phyloP scores from a whole-genome alignment of 92 coral and sea anemone genomes.

The Zoanthus sansibaricus region DNA sequence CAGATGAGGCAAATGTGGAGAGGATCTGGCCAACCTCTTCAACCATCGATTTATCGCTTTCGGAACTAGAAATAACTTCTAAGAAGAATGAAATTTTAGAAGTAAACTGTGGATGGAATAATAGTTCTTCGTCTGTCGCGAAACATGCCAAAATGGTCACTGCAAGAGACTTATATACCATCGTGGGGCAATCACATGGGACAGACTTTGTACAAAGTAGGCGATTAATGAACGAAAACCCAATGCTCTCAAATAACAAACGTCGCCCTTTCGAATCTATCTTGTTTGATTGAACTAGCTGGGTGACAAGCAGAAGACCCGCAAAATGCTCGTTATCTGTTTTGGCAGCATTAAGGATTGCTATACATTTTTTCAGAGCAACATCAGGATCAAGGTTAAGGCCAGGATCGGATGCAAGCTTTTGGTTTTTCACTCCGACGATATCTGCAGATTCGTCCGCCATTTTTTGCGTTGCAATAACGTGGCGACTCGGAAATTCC shows the following conservation, averaged over 20 bases:
- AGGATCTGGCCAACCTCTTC: slow-evolving; percentile 78
- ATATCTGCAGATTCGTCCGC: not conserved
- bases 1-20: slow-evolving; percentile 59
- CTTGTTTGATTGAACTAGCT: slow-evolving; percentile 74
- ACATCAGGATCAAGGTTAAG: slow-evolving; percentile 7
- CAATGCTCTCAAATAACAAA: slow-evolving; percentile 80
- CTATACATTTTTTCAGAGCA: slow-evolving; percentile 79
- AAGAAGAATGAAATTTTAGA: slow-evolving; percentile 68
- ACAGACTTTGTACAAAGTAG: slow-evolving; percentile 70
- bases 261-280: slow-evolving; percentile 68
- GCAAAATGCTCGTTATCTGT: slow-evolving; percentile 94
- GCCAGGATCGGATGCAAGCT: not conserved
- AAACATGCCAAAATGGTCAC: slow-evolving; percentile 89
- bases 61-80: slow-evolving; percentile 51
- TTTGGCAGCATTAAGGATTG: slow-evolving; percentile 70
- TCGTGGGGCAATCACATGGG: slow-evolving; percentile 72
- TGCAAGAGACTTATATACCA: slow-evolving; percentile 79
- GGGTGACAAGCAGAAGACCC: slow-evolving; percentile 81
- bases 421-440: not conserved
- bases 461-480: slow-evolving; percentile 2
- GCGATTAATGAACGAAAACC: slow-evolving; percentile 81
- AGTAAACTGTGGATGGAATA: slow-evolving; percentile 78
- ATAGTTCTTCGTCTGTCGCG: slow-evolving; percentile 77
- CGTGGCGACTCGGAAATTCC: slow-evolving; percentile 7
- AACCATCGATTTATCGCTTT: slow-evolving; percentile 17